Evolutionary conservation across 2,797 vertebrate species (phyloP).

Genomic region (Garrulus glandarius): DNA sequence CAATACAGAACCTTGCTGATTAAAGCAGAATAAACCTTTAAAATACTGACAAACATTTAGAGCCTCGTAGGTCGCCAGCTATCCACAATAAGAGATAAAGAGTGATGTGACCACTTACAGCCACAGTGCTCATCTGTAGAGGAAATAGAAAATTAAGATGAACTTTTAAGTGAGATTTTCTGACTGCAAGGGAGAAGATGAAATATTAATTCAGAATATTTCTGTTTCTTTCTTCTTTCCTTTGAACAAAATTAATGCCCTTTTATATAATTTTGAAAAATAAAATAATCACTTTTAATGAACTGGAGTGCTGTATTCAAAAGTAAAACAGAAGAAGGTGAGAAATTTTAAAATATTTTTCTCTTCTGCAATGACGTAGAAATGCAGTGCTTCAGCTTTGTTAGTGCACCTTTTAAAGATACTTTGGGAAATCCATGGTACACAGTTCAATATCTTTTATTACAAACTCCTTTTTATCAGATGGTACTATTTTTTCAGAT

Average conservation of each 20-base stretch:
- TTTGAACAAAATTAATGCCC: neutral
- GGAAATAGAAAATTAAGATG: neutral
- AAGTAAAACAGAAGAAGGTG: neutral
- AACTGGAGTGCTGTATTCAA: neutral
- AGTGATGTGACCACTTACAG: neutral
- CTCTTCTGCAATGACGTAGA: neutral
- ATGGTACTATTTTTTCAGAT: neutral
- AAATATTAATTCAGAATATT: neutral
- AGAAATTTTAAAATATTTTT: neutral
- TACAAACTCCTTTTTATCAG: neutral
- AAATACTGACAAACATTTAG: neutral
- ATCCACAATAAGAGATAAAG: neutral
- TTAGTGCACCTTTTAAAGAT: neutral
- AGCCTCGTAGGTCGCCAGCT: neutral
- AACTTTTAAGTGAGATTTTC: neutral
- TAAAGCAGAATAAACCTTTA: slow-evolving; percentile 3
- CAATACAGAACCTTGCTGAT: neutral
- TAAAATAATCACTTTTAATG: neutral
- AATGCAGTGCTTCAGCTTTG: neutral
- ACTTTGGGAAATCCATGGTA: neutral
- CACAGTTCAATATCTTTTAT: neutral
- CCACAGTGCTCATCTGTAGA: neutral
- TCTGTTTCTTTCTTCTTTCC: neutral
- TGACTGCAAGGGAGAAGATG: neutral
- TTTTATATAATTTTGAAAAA: neutral